phyloP scores from a whole-genome alignment of 2,888 invertebrate genomes.

The Torymus aiolomorphi region DNA sequence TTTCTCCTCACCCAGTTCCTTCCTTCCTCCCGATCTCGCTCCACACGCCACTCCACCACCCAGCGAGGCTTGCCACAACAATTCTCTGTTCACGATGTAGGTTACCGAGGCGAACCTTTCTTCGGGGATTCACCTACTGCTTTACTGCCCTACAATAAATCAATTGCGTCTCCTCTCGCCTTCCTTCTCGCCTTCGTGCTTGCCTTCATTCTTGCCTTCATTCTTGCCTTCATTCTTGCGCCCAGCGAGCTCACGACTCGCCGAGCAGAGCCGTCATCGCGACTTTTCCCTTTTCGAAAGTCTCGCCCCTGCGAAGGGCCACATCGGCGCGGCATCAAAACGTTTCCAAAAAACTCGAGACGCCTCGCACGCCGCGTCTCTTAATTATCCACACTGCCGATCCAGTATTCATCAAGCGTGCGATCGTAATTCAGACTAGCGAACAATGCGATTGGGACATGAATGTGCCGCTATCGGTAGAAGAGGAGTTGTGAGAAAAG shows the following conservation, averaged over 20 bases:
- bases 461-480: too few relatives aligned
- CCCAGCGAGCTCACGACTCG: too few relatives aligned
- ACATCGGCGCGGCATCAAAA: too few relatives aligned
- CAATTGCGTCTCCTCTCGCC: constrained; percentile 62
- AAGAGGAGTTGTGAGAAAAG: too few relatives aligned
- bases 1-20: constrained; percentile 29
- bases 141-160: constrained; percentile 73
- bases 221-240: background rate
- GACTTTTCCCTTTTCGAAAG: constrained; percentile 28
- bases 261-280: background rate
- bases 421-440: too few relatives aligned
- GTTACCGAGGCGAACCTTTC: constrained; percentile 71
- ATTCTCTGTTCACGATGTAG: constrained; percentile 75
- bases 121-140: constrained; percentile 67
- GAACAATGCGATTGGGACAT: too few relatives aligned
- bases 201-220: too few relatives aligned
- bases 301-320: background rate
- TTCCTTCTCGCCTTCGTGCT: too few relatives aligned
- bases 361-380: too few relatives aligned
- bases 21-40: constrained; percentile 5
- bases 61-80: constrained; percentile 75
- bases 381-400: too few relatives aligned
- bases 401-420: too few relatives aligned
- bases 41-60: constrained; percentile 63
- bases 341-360: too few relatives aligned